These are phyloP conservation scores for Spizella passerina DNA, from an alignment of 2,797 vertebrate genomes.

Conservation along the genomic window DNA sequence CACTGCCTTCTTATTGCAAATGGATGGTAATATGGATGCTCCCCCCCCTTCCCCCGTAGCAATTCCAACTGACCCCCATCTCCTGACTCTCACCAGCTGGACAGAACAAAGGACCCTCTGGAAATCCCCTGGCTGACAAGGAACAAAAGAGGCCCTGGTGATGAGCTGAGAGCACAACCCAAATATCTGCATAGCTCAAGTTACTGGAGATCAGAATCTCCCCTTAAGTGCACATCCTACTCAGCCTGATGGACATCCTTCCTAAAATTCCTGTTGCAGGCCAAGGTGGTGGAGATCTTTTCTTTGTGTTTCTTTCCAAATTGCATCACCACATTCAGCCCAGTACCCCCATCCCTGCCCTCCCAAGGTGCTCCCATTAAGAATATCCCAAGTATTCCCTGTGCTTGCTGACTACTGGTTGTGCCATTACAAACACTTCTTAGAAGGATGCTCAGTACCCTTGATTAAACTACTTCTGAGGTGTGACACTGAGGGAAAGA, in stretches of 20 bases:
- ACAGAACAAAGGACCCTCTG: not conserved
- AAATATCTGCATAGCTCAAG: not conserved
- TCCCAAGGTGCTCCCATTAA: not conserved
- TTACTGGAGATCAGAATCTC: not conserved
- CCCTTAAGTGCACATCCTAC: not conserved
- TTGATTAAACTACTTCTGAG: not conserved
- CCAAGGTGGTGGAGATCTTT: not conserved
- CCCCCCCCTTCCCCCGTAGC: rapidly evolving
- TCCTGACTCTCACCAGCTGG: not conserved
- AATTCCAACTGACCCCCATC: not conserved
- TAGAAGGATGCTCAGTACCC: not conserved
- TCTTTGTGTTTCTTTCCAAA: not conserved
- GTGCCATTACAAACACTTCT: not conserved
- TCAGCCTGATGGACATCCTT: not conserved
- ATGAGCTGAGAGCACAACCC: not conserved
- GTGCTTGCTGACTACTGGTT: not conserved
- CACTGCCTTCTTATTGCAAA: not conserved
- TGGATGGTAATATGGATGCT: not conserved
- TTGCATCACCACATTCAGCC: not conserved
- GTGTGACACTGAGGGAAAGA: not conserved
- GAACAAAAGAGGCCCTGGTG: rapidly evolving
- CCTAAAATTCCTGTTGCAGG: not conserved
- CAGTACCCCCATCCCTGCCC: not conserved
- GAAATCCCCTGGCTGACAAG: not conserved
- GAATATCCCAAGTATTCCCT: not conserved